Evolutionary conservation across 2,888 invertebrate species (phyloP).

Genomic region (Conus canariensis): DNA sequence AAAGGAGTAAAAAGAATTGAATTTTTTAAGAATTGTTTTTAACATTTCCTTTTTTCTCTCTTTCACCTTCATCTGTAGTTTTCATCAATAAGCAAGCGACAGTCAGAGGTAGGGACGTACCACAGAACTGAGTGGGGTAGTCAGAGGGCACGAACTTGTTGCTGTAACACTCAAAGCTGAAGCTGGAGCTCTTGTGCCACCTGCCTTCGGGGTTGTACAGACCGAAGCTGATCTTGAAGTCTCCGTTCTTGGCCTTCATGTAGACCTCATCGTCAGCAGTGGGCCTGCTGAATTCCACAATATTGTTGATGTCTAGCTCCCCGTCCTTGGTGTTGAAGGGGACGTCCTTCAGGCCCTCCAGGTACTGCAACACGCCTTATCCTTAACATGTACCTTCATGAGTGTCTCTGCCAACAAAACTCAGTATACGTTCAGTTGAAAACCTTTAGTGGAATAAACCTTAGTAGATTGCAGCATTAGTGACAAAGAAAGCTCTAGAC

Average conservation of each 20-base stretch:
- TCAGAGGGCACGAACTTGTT: not conserved
- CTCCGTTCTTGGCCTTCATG: not conserved
- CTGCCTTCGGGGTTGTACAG: conserved; percentile 22
- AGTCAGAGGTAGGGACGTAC: not conserved
- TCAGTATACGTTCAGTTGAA: no score
- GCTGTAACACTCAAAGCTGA: conserved; percentile 24
- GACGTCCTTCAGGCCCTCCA: not conserved
- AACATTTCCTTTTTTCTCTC: no score
- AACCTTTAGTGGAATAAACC: no score
- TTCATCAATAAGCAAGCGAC: no score
- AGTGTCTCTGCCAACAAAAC: no score
- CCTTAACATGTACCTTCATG: no score
- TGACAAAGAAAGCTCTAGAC: no score
- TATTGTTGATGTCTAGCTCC: not conserved
- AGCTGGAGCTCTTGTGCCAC: conserved; percentile 22
- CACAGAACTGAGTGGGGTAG: conserved; percentile 14
- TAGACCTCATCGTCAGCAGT: not conserved
- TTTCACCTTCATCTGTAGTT: no score
- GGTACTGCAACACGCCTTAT: not conserved
- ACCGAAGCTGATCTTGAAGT: conserved; percentile 14
- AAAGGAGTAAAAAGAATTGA: no score
- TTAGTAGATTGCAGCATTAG: no score
- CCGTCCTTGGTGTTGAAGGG: conserved; percentile 31
- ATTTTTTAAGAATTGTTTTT: no score
- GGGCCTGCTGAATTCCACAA: not conserved